Percentiles rank a stretch among this genome's conserved stretches.
Evolutionary conservation across 1,140 invertebrate species (phyloP).

Genomic region (Druon quercuslanigerum): DNA sequence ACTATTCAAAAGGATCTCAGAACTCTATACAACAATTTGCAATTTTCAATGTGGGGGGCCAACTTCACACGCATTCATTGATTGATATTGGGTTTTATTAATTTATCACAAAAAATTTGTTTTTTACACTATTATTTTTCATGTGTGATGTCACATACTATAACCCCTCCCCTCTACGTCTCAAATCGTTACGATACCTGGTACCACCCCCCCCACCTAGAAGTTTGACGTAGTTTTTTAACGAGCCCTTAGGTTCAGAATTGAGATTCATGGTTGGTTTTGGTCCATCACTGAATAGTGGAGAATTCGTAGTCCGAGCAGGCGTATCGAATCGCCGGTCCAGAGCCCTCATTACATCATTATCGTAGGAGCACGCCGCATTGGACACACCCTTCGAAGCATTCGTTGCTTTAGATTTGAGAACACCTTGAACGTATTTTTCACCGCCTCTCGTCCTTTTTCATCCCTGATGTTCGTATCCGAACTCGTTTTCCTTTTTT

Average conservation of each 20-base stretch:
- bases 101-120: too few species aligned
- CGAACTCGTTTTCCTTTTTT: constrained; percentile 16
- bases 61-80: too few species aligned
- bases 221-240: too few species aligned
- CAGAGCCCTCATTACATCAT: constrained; percentile 45
- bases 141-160: too few species aligned
- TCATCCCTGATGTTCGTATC: background rate
- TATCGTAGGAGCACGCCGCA: constrained; percentile 42
- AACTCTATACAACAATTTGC: too few species aligned
- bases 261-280: constrained; percentile 4
- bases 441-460: background rate
- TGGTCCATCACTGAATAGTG: constrained; percentile 21
- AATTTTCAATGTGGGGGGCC: too few species aligned
- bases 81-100: too few species aligned
- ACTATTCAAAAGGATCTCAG: too few species aligned
- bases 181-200: too few species aligned
- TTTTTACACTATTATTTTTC: too few species aligned
- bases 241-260: background rate
- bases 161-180: too few species aligned
- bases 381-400: constrained; percentile 41
- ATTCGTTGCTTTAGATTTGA: background rate
- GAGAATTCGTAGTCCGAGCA: background rate
- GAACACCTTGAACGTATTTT: constrained; percentile 32
- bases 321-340: constrained; percentile 43
- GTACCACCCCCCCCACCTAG: too few species aligned